phyloP scores from a whole-genome alignment of 2,113 vertebrate genomes.

The Nothocercus julius region DNA sequence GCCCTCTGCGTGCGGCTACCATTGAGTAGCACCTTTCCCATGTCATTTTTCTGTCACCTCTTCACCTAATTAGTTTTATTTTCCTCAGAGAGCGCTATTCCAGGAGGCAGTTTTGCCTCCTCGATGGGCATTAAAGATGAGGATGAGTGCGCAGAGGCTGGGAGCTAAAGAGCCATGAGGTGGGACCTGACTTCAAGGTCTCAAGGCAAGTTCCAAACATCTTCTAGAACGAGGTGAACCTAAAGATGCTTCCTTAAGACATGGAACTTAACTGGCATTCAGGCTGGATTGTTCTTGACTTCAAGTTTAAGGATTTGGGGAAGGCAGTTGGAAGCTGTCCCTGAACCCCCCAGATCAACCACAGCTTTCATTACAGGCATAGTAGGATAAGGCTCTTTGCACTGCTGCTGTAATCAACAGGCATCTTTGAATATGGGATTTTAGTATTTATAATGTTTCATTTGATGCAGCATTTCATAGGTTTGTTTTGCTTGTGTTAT shows the following conservation, averaged over 20 bases:
- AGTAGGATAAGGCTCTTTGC: background rate
- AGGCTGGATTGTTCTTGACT: background rate
- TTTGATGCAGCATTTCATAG: background rate
- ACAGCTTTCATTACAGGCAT: background rate
- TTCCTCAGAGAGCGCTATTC: background rate
- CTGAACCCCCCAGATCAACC: background rate
- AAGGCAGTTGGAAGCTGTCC: background rate
- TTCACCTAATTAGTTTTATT: background rate
- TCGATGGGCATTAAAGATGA: background rate
- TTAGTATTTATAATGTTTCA: background rate
- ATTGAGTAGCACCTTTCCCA: background rate
- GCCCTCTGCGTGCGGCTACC: fast-evolving
- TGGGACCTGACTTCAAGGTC: background rate
- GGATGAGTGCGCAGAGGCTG: fast-evolving
- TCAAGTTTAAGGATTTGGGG: background rate
- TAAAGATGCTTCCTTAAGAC: background rate
- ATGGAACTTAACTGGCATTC: background rate
- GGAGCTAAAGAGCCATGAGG: background rate
- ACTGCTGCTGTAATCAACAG: background rate
- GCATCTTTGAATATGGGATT: background rate
- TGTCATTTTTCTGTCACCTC: background rate
- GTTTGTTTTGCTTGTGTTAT: background rate
- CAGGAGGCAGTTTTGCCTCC: background rate
- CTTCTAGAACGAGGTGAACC: background rate
- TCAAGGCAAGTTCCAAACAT: background rate